Conservation (phyloP, 2,888 invertebrate genomes). For the Deilephila elpenor region DNA sequence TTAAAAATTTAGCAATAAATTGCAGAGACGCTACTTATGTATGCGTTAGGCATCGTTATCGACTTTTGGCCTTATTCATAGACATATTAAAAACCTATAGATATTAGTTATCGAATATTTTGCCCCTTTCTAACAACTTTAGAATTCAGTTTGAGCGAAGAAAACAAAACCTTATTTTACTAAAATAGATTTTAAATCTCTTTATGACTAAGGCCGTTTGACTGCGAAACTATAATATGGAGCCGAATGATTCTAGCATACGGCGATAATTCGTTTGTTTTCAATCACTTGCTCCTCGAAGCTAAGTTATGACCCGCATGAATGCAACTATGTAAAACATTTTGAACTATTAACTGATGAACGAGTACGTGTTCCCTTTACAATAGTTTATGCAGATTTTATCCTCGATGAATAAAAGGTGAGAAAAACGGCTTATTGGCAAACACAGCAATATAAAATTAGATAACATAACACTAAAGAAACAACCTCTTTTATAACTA, state of each 20-base stretch:
- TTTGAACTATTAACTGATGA: conserved; percentile 2
- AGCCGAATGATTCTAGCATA: not conserved
- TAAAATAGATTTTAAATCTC: too few species aligned
- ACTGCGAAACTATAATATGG: conserved; percentile 5
- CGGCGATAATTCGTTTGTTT: conserved; percentile 15
- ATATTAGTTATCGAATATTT: too few species aligned
- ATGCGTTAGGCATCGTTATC: not conserved
- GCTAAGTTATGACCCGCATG: conserved; percentile 22
- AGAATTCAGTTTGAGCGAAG: too few species aligned
- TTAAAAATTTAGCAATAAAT: not conserved
- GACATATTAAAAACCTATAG: too few species aligned
- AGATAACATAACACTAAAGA: too few species aligned
- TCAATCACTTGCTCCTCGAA: conserved; percentile 16
- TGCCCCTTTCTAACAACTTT: too few species aligned
- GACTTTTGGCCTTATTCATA: not conserved
- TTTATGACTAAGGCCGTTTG: not conserved
- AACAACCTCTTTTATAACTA: too few species aligned
- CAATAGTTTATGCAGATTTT: not conserved
- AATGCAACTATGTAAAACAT: not conserved
- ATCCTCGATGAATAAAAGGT: not conserved
- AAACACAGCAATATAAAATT: too few species aligned
- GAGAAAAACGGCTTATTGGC: not conserved
- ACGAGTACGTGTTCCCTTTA: not conserved
- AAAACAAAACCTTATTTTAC: too few species aligned
- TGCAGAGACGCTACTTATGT: not conserved